Percentiles rank a stretch among this genome's conserved stretches.
phyloP scores from a whole-genome alignment of 2,797 vertebrate genomes.

The Lacerta viridis region DNA sequence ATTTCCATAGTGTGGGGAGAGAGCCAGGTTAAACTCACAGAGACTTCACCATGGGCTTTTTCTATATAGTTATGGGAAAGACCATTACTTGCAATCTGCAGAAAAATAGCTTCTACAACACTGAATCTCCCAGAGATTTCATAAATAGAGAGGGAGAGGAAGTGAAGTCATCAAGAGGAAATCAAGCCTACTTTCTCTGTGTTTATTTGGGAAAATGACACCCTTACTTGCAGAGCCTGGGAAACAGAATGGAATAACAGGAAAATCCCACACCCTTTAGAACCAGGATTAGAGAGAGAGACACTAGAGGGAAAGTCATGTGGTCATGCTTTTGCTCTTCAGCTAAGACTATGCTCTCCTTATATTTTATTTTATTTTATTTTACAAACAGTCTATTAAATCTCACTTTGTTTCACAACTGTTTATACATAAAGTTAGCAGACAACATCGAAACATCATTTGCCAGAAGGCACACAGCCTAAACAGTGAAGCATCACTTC shows the following conservation, averaged over 20 bases:
- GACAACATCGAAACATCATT: background rate
- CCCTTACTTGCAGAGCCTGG: constrained; percentile 20
- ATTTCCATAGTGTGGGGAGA: background rate
- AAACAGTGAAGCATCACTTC: too few species aligned
- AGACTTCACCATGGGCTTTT: background rate
- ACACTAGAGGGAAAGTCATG: background rate
- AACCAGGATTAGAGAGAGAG: background rate
- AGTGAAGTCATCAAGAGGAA: constrained; percentile 23
- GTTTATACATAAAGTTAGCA: background rate
- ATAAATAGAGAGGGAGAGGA: constrained; percentile 10
- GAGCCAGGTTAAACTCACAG: background rate
- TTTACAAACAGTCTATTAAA: background rate
- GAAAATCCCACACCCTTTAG: constrained; percentile 20
- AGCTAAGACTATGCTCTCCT: background rate
- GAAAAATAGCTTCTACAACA: constrained; percentile 20
- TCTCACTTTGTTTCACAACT: constrained; percentile 20
- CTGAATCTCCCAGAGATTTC: constrained; percentile 6
- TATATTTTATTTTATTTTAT: background rate
- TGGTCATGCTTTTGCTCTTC: background rate
- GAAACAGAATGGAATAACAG: constrained; percentile 26
- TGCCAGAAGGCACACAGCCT: background rate
- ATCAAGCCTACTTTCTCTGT: constrained; percentile 24
- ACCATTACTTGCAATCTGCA: background rate
- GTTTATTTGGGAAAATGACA: constrained; percentile 31
- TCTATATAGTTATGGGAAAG: background rate